Evolutionary conservation across 2,113 vertebrate genomes (phyloP).

Genomic region (Pelecanus crispus): DNA sequence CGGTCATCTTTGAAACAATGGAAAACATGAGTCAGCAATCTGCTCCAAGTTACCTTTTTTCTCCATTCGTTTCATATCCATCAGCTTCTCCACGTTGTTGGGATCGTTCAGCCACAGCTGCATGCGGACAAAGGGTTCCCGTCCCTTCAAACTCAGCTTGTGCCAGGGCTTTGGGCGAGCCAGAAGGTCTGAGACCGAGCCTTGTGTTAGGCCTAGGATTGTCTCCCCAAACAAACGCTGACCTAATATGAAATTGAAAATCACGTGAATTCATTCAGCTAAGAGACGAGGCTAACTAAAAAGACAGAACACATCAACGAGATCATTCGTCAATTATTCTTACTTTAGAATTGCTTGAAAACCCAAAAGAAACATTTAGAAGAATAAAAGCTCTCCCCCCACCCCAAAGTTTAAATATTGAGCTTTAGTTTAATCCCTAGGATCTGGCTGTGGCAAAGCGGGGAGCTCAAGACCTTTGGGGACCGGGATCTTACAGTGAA

Average conservation of each 20-base stretch:
- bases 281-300: background rate
- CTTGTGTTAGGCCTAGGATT: constrained; percentile 95
- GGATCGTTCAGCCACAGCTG: constrained; percentile 97
- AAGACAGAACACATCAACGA: background rate
- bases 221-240: constrained; percentile 97
- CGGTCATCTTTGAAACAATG: background rate
- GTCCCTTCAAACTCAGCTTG: constrained; percentile 94
- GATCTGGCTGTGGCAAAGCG: background rate
- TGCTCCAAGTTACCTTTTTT: constrained; percentile 84
- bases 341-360: background rate
- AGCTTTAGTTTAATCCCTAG: constrained; percentile 14
- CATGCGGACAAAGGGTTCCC: constrained; percentile 91
- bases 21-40: background rate
- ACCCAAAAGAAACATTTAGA: background rate
- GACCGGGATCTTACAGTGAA: background rate
- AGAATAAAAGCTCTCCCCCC: background rate
- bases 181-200: constrained; percentile 97
- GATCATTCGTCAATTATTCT: background rate
- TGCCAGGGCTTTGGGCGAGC: constrained; percentile 97
- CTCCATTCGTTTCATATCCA: constrained; percentile 95
- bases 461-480: background rate
- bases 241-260: constrained; percentile 73
- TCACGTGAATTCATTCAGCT: background rate
- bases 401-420: background rate
- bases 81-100: constrained; percentile 94